phyloP scores from a whole-genome alignment of 2,113 vertebrate genomes.

The Indri indri region DNA sequence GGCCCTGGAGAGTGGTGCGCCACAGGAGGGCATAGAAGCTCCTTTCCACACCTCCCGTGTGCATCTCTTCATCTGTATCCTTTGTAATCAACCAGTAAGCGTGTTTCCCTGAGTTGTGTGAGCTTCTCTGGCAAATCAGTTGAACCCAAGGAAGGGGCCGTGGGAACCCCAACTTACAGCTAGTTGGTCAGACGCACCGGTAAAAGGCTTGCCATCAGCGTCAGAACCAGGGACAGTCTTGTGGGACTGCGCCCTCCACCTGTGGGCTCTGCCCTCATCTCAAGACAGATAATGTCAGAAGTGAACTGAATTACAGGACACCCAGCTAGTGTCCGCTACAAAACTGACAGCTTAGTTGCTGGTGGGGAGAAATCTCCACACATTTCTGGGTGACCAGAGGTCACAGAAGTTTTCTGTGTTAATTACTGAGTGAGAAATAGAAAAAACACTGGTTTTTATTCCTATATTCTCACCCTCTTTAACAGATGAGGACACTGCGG shows the following conservation, averaged over 20 bases:
- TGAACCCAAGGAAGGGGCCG: not conserved
- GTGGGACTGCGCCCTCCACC: not conserved
- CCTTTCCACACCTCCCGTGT: accelerated
- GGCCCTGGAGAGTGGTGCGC: not conserved
- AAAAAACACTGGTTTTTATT: not conserved
- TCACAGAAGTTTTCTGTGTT: not conserved
- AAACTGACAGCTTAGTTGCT: not conserved
- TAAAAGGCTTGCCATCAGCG: not conserved
- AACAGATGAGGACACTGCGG: not conserved
- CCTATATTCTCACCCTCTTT: not conserved
- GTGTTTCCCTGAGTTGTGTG: not conserved
- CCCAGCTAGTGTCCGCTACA: not conserved
- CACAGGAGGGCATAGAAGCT: not conserved
- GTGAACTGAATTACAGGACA: not conserved
- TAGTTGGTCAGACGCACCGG: not conserved
- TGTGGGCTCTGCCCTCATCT: not conserved
- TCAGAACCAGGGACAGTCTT: not conserved
- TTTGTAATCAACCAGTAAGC: not conserved
- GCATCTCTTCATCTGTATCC: not conserved
- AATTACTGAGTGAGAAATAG: not conserved
- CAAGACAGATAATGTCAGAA: not conserved
- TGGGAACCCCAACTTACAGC: not conserved
- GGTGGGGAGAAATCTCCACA: not conserved
- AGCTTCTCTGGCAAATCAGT: not conserved
- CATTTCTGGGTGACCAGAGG: not conserved